phyloP scores from a whole-genome alignment of 1,140 invertebrate species.

The Holcopasites calliopsidis region DNA sequence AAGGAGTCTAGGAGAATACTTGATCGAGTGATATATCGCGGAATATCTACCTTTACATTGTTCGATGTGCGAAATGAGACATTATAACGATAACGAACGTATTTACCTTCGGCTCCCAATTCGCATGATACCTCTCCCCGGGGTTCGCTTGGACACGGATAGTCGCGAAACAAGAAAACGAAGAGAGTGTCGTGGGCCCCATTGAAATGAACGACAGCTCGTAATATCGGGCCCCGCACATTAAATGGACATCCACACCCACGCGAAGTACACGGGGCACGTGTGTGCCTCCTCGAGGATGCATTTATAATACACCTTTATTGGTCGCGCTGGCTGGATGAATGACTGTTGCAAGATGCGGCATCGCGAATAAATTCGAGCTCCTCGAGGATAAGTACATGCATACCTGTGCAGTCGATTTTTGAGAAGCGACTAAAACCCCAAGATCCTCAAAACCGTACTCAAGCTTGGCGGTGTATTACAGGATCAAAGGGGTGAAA shows the following conservation, averaged over 20 bases:
- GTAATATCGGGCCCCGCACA: slow-evolving; percentile 10
- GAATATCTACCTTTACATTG: too few relatives aligned
- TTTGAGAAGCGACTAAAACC: too few relatives aligned
- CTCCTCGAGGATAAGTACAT: too few relatives aligned
- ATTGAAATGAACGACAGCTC: slow-evolving; percentile 25
- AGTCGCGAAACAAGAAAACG: slow-evolving; percentile 14
- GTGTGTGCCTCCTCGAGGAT: slow-evolving; percentile 12
- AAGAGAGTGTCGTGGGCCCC: not conserved
- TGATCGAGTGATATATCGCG: too few relatives aligned
- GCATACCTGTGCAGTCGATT: too few relatives aligned
- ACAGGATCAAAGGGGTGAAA: too few relatives aligned
- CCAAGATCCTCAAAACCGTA: too few relatives aligned
- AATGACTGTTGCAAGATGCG: slow-evolving; percentile 24
- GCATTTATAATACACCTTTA: slow-evolving; percentile 36
- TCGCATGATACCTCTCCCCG: not conserved
- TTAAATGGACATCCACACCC: slow-evolving; percentile 37
- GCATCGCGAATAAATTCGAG: slow-evolving; percentile 1
- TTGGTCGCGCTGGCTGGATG: slow-evolving; percentile 4
- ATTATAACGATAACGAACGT: not conserved
- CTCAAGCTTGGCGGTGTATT: too few relatives aligned
- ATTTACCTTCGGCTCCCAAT: not conserved
- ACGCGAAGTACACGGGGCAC: slow-evolving; percentile 20
- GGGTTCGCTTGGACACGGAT: not conserved
- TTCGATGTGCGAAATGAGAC: not conserved
- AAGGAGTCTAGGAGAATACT: too few relatives aligned